Evolutionary conservation across 2,888 invertebrate species (phyloP), one percentile per base, ranked within the genome.

Genomic region (Imbricaverruca yamaguchii): DNA sequence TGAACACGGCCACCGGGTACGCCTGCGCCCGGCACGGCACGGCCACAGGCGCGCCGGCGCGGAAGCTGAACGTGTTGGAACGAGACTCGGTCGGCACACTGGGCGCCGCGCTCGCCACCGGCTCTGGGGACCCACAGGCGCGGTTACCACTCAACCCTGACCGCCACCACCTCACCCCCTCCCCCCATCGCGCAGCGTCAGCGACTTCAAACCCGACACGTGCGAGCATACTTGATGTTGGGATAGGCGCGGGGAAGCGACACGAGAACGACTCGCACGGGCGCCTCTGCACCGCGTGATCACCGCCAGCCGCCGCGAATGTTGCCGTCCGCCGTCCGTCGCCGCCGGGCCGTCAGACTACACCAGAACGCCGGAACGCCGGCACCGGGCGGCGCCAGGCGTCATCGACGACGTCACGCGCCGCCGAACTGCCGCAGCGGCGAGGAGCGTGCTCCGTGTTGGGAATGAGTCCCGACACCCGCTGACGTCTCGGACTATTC

Each of bases 101-200:
- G 18, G 85, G 85, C 80, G 84, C 83, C 80, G 84, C 83, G 67
- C 84, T 84, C 53, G 84, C 84, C 80, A 83, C 83, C 55, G 84
- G 84, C 81, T 84, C 84, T 85, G 88, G 25, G 91, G 90, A 86
- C 91, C 90, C n/a, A 10, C 6, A 15, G 21, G 23, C 13, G 12
- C 8, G 25, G 39, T 23, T 12, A 69, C 69, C 61, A 21, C 18
- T 8, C 8, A 61, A 8, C 18, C 61, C 61, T 61, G 61, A 6
- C 61, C 61, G 15, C 61, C 15, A 61, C n/a, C n/a, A 39, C 39
- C 39, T 39, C 39, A 39, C 39, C 39, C 39, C 39, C 39, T n/a
- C n/a, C n/a, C n/a, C n/a, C n/a, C n/a, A n/a, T n/a, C n/a, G n/a
- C n/a, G 39, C 39, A 39, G 39, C 39, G 39, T 39, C 39, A 39